Conservation (phyloP, 2,888 invertebrate species). For the Himalopsyche tibetana region DNA sequence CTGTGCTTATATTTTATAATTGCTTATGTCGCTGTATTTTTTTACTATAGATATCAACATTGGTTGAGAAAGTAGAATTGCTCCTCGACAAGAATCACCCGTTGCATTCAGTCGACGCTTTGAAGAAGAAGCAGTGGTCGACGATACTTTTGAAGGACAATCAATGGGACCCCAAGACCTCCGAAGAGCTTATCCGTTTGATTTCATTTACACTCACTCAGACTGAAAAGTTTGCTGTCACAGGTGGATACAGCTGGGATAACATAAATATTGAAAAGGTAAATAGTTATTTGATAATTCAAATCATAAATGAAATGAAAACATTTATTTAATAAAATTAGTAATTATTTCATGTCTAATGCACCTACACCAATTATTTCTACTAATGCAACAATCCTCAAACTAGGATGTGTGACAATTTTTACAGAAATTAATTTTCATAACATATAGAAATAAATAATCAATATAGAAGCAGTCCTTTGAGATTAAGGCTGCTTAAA, state of each 20-base stretch:
- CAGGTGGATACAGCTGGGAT: not conserved
- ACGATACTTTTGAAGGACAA: conserved; percentile 50
- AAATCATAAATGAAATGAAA: too few relatives aligned
- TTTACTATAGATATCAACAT: conserved; percentile 16
- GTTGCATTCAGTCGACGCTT: conserved; percentile 16
- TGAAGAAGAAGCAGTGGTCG: conserved; percentile 45
- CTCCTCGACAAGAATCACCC: conserved; percentile 43
- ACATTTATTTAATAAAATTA: too few relatives aligned
- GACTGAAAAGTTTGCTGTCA: conserved; percentile 42
- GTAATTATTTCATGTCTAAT: too few relatives aligned
- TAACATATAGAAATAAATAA: too few relatives aligned
- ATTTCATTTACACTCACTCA: conserved; percentile 44
- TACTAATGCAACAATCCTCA: too few relatives aligned
- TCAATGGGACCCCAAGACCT: conserved; percentile 26
- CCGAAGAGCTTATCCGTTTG: conserved; percentile 27
- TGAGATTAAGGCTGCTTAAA: too few relatives aligned
- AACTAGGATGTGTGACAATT: too few relatives aligned
- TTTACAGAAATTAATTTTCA: too few relatives aligned
- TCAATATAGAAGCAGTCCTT: too few relatives aligned
- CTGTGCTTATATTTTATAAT: not conserved
- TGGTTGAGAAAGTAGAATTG: conserved; percentile 50
- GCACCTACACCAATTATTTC: too few relatives aligned
- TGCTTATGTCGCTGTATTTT: not conserved
- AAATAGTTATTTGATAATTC: not conserved
- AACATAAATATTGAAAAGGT: conserved; percentile 50